Evolutionary conservation across 1,140 invertebrate genomes (phyloP).

Genomic region (Melipona quadrifasciata): DNA sequence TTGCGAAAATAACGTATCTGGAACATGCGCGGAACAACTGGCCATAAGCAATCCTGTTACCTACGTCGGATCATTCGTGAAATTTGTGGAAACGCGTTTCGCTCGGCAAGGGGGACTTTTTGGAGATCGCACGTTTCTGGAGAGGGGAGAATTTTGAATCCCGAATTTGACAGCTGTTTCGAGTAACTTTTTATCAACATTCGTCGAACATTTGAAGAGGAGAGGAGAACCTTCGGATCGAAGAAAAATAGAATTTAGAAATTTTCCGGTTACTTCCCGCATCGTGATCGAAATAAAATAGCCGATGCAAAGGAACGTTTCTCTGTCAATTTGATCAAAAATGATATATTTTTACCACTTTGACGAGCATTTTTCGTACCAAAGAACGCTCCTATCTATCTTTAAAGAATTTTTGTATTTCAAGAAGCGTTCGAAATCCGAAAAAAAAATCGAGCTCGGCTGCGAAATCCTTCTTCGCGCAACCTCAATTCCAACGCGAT

Average conservation of each 20-base stretch:
- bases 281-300: background rate
- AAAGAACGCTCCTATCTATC: background rate
- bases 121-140: too few relatives aligned
- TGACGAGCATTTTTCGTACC: too few relatives aligned
- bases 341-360: background rate
- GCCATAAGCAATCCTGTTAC: conserved; percentile 33
- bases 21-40: conserved; percentile 41
- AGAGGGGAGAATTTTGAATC: background rate
- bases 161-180: background rate
- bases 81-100: conserved; percentile 37
- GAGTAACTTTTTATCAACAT: background rate
- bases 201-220: too few relatives aligned
- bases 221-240: too few relatives aligned
- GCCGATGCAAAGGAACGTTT: background rate
- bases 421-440: background rate
- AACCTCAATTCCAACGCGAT: background rate
- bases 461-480: background rate
- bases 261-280: too few relatives aligned
- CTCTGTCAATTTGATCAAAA: background rate
- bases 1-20: conserved; percentile 59
- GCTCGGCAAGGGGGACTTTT: background rate
- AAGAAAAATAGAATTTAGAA: too few relatives aligned
- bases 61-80: conserved; percentile 9
- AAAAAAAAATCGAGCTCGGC: background rate
- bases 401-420: background rate